phyloP scores from a whole-genome alignment of 2,797 vertebrate species.

The Petrocephalus sullivani region DNA sequence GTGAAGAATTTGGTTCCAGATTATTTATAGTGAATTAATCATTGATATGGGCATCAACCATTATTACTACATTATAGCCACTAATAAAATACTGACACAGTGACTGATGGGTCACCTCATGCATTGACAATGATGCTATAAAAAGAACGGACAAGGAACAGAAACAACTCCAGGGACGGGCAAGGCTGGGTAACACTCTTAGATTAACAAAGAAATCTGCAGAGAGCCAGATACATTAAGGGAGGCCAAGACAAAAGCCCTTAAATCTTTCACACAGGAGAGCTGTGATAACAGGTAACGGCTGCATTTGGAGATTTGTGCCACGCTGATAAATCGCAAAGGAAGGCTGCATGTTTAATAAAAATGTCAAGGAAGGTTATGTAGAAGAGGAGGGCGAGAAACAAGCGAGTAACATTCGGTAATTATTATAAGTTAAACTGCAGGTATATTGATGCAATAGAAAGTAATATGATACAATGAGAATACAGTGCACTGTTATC shows the following conservation, averaged over 20 bases:
- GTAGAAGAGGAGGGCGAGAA: background rate
- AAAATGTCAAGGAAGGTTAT: background rate
- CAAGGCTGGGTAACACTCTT: background rate
- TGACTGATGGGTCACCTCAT: slow-evolving; percentile 9
- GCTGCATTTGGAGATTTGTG: background rate
- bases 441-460: background rate
- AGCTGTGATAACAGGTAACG: background rate
- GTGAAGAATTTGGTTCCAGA: slow-evolving; percentile 1
- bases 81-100: slow-evolving; percentile 9
- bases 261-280: slow-evolving; percentile 7
- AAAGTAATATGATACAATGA: background rate
- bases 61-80: slow-evolving; percentile 8
- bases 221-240: background rate
- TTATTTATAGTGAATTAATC: slow-evolving; percentile 22
- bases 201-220: slow-evolving; percentile 6
- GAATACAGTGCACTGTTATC: background rate
- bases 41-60: slow-evolving; percentile 4
- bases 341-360: background rate
- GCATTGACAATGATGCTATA: background rate
- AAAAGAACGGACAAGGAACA: background rate
- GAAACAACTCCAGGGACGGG: background rate
- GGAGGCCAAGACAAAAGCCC: background rate
- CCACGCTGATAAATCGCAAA: background rate
- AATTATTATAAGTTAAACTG: background rate
- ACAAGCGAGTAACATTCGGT: background rate